Base-by-base conservation (phyloP, 30 jellyfish, hydroid and myxozoan genomes). In the Turritopsis dohrnii region DNA sequence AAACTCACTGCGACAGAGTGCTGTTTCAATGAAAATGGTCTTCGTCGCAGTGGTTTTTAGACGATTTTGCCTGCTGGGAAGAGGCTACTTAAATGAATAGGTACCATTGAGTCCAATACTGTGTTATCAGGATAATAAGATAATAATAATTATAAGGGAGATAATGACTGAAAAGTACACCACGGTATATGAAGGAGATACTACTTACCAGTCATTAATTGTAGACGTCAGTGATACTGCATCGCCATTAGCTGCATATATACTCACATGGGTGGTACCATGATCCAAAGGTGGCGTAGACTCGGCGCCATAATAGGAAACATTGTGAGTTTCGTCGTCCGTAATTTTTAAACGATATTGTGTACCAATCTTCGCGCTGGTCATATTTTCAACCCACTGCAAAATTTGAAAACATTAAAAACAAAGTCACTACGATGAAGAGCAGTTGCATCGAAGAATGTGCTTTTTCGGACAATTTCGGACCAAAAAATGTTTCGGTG, bases 221-320 rank as follows among this genome's bases (percentile, higher is more conserved):
- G 96, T 90, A 66, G 90, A 87, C 26, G 99, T 95, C 20, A 93
- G 88, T 17, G 97, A 80, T 3, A 95, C 99, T 0, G 99, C 99
- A 66, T 88, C 96, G 1, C 99, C 99, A 80, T 95, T 93, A 41
- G 96, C 91, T 13, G 99, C 98, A 29, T 77, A 87, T 25, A 95
- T 83, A 52, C 99, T 93, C 27, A 95, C 90, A 72, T 95, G 99
- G 16, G 99, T 87, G 23, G 99, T 90, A 1, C 99, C 99, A 53
- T 91, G 87, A 81, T 95, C 99, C 4, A 60, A n/a, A 28, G 95
- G 85, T 21, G 96, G 95, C 18, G 81, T 86, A 18, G 83, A 84
- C 26, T 86, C 92, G 23, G 89, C 94, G 52, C 97, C 97, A 74
- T 95, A 95, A 73, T 95, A 95, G 1, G 95, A 76, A 0, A 89